These are phyloP conservation scores for Pelagia noctiluca DNA, from an alignment of 30 jellyfish, hydroid and myxozoan genomes.

Conservation along the genomic window DNA sequence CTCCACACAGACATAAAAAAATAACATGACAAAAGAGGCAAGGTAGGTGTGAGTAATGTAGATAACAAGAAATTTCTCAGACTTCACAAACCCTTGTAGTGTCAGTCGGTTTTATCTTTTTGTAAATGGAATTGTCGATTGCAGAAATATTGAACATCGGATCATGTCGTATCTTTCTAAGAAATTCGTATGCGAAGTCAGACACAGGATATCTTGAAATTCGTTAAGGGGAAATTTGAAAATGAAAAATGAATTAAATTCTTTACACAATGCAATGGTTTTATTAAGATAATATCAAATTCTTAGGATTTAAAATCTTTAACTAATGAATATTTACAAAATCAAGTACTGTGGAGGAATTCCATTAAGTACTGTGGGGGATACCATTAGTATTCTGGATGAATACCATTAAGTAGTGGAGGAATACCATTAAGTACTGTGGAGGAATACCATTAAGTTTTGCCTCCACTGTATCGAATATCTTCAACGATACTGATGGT, in stretches of 20 bases:
- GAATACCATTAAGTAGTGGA: not conserved
- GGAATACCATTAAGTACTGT: no score
- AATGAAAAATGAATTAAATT: not conserved
- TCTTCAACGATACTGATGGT: no score
- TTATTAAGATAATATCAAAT: not conserved
- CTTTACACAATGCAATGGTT: not conserved
- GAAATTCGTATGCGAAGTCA: constrained; percentile 85
- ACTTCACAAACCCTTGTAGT: constrained; percentile 65
- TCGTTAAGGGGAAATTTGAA: not conserved
- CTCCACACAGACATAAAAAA: no score
- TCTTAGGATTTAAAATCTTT: no score
- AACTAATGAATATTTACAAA: not conserved
- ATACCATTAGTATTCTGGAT: no score
- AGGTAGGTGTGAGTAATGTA: not conserved
- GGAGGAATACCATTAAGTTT: no score
- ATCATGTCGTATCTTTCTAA: constrained; percentile 66
- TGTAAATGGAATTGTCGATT: constrained; percentile 68
- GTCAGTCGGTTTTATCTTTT: constrained; percentile 59
- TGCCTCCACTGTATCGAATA: no score
- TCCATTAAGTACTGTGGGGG: no score
- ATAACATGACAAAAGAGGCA: not conserved
- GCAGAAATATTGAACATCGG: constrained; percentile 86
- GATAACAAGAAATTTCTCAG: not conserved
- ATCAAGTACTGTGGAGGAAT: no score
- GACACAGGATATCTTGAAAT: constrained; percentile 76